Percentiles rank a stretch among this genome's conserved stretches.
These are phyloP conservation scores for Xylocampa areola DNA, from an alignment of 2,888 invertebrate species.

Conservation along the genomic window DNA sequence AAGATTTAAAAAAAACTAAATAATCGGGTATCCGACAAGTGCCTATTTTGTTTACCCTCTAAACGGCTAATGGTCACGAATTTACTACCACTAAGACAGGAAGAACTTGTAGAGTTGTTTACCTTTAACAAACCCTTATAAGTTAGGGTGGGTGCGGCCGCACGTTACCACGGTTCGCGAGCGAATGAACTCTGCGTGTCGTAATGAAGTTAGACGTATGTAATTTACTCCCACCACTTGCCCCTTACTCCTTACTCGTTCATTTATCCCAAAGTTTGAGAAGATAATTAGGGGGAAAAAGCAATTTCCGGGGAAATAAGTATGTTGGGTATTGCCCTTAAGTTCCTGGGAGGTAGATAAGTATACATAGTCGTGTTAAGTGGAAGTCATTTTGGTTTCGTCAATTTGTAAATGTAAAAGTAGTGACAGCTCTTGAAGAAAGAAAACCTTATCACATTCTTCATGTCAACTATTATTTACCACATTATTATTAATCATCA, in stretches of 20 bases:
- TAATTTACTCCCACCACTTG: conserved; percentile 63
- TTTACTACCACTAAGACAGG: conserved; percentile 7
- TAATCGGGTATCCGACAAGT: too few species aligned
- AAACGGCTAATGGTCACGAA: conserved; percentile 15
- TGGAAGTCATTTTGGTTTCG: too few species aligned
- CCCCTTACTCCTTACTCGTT: conserved; percentile 60
- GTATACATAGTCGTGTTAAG: not conserved
- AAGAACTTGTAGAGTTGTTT: conserved; percentile 26
- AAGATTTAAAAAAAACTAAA: too few species aligned
- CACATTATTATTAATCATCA: too few species aligned
- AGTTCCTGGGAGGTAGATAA: conserved; percentile 15
- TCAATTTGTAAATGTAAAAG: too few species aligned
- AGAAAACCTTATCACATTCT: too few species aligned
- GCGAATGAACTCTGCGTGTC: conserved; percentile 49
- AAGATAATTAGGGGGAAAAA: conserved; percentile 72
- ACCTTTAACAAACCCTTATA: conserved; percentile 40
- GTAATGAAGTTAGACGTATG: conserved; percentile 71
- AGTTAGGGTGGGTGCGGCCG: conserved; percentile 31
- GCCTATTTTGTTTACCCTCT: not conserved
- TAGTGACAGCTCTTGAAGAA: too few species aligned
- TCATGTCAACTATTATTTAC: too few species aligned
- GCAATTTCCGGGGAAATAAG: conserved; percentile 64
- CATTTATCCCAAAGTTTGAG: conserved; percentile 72
- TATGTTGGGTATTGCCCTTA: conserved; percentile 21
- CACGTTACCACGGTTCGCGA: conserved; percentile 41